Conservation (phyloP, 2,797 vertebrate genomes). For the Sphenopsis melanotis region DNA sequence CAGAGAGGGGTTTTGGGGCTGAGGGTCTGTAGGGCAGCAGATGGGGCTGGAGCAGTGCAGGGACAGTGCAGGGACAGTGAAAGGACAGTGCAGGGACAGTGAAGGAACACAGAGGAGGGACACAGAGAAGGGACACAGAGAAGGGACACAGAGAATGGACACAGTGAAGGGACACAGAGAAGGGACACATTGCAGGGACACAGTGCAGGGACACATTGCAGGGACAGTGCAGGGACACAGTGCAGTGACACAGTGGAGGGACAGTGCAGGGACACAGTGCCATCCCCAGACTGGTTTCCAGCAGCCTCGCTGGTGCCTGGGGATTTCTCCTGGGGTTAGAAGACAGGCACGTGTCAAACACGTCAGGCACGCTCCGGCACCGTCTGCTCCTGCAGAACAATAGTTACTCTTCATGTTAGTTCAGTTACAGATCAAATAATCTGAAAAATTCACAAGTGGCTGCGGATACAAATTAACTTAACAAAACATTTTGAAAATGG, state of each 20-base stretch:
- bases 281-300: background rate
- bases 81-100: fast-evolving
- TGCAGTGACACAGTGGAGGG: background rate
- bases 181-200: no score
- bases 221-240: no score
- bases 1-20: fast-evolving
- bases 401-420: constrained; percentile 12
- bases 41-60: fast-evolving
- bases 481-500: constrained; percentile 45
- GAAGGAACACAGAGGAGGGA: no score
- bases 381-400: constrained; percentile 31
- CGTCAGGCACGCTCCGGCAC: background rate
- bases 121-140: fast-evolving
- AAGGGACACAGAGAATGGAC: background rate
- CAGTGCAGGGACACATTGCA: fast-evolving
- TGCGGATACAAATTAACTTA: constrained; percentile 61
- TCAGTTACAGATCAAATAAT: constrained; percentile 54
- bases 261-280: background rate
- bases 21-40: fast-evolving
- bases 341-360: background rate
- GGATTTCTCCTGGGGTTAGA: background rate
- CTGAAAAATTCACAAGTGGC: constrained; percentile 48
- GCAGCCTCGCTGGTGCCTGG: background rate
- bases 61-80: background rate
- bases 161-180: no score